phyloP scores from a whole-genome alignment of 2,113 vertebrate genomes.

The Dromas ardeola region DNA sequence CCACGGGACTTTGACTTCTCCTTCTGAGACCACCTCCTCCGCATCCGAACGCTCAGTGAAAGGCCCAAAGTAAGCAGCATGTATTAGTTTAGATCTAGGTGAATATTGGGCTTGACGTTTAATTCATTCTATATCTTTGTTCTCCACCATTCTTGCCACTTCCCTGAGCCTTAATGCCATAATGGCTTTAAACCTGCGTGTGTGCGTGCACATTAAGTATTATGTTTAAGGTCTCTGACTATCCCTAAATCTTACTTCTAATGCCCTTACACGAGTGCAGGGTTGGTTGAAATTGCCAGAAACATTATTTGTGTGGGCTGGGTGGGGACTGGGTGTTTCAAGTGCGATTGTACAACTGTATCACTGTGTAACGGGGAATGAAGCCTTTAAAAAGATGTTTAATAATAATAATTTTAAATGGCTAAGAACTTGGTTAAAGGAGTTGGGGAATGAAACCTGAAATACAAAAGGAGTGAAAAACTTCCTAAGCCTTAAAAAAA shows the following conservation, averaged over 20 bases:
- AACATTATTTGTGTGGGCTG: neutral
- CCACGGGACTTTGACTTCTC: neutral
- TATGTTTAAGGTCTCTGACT: neutral
- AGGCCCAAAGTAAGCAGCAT: neutral
- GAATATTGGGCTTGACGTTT: neutral
- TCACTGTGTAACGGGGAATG: neutral
- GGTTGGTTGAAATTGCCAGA: neutral
- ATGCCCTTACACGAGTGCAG: neutral
- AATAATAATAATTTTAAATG: neutral
- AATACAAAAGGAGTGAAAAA: neutral
- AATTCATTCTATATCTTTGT: neutral
- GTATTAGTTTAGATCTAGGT: neutral
- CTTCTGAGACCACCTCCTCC: neutral
- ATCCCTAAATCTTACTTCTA: neutral
- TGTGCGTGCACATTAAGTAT: neutral
- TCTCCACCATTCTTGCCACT: neutral
- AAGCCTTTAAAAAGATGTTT: neutral
- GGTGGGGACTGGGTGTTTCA: neutral
- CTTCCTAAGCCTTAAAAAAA: neutral
- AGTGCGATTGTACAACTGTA: neutral
- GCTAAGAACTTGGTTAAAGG: neutral
- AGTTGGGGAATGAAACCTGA: neutral
- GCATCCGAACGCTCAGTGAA: neutral
- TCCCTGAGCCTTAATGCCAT: neutral
- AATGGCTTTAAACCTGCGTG: neutral